phyloP scores from a whole-genome alignment of 1,140 invertebrate genomes.

The Drosophila prosaltans region DNA sequence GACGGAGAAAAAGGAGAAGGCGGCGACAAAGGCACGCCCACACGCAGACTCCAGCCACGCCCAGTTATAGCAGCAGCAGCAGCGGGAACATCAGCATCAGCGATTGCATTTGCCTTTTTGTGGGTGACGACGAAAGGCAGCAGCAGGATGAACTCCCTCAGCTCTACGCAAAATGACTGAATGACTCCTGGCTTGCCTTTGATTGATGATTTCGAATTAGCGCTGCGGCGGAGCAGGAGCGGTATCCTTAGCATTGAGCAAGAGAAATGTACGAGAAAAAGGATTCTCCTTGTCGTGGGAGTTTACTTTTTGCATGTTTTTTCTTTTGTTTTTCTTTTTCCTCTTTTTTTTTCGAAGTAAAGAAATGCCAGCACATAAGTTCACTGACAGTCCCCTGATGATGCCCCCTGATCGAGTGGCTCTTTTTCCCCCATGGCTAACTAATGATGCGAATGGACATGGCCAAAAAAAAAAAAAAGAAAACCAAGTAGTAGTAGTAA shows the following conservation, averaged over 20 bases:
- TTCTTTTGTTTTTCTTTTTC: slow-evolving; percentile 20
- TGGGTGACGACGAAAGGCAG: slow-evolving; percentile 7
- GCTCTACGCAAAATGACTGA: slow-evolving; percentile 50
- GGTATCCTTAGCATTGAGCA: slow-evolving; percentile 29
- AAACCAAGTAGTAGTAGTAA: not conserved
- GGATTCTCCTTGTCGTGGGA: slow-evolving; percentile 23
- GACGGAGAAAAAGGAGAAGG: not conserved
- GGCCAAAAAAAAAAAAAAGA: slow-evolving; percentile 1
- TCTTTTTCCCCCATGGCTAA: slow-evolving; percentile 16
- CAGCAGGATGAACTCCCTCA: slow-evolving; percentile 42
- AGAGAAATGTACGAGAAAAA: slow-evolving; percentile 42
- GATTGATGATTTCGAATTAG: slow-evolving; percentile 79
- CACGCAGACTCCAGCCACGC: slow-evolving; percentile 40
- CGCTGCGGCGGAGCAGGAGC: slow-evolving; percentile 56
- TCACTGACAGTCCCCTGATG: slow-evolving; percentile 45
- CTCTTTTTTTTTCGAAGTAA: slow-evolving; percentile 21
- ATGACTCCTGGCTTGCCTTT: slow-evolving; percentile 55
- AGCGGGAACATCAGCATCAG: slow-evolving; percentile 14
- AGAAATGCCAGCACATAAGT: slow-evolving; percentile 68
- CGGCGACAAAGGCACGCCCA: slow-evolving; percentile 14
- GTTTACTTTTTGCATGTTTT: slow-evolving; percentile 24
- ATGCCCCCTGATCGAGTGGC: not conserved
- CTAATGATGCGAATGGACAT: slow-evolving; percentile 66
- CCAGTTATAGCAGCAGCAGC: slow-evolving; percentile 37
- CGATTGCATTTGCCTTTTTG: slow-evolving; percentile 71